Conservation (phyloP, 2,797 vertebrate species). For the Urophycis tenuis region DNA sequence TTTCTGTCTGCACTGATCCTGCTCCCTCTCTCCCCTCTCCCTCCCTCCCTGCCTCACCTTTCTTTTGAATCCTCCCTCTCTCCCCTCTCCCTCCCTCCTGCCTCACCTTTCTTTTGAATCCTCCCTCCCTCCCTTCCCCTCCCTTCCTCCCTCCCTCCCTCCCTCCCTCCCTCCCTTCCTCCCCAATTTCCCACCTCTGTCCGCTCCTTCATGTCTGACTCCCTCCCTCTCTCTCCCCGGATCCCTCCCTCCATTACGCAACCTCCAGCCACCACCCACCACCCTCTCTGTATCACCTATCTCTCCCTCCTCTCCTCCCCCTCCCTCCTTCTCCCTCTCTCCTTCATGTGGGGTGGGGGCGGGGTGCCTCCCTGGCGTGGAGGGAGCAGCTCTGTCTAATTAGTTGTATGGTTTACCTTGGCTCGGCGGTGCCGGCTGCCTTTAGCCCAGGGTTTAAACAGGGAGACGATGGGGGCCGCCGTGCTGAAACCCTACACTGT, state of each 20-base stretch:
- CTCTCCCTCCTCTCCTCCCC: not conserved
- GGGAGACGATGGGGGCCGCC: conserved; percentile 68
- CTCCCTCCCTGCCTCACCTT: not conserved
- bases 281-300: not conserved
- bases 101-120: not conserved
- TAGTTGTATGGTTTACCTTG: conserved; percentile 73
- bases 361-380: conserved; percentile 15
- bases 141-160: not conserved
- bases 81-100: not conserved
- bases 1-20: not conserved
- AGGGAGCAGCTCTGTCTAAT: conserved; percentile 66
- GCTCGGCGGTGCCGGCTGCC: conserved; percentile 68
- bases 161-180: not conserved
- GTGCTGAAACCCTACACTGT: conserved; percentile 70
- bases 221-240: not conserved
- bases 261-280: not conserved
- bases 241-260: not conserved
- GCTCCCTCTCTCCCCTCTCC: not conserved
- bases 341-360: conserved; percentile 10
- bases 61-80: not conserved
- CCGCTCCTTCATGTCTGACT: conserved; percentile 4
- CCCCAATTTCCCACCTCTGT: not conserved
- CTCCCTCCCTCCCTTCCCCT: not conserved
- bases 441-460: conserved; percentile 65
- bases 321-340: conserved; percentile 23